phyloP scores from a whole-genome alignment of 2,888 invertebrate species.

The Leptinotarsa tumamoca region DNA sequence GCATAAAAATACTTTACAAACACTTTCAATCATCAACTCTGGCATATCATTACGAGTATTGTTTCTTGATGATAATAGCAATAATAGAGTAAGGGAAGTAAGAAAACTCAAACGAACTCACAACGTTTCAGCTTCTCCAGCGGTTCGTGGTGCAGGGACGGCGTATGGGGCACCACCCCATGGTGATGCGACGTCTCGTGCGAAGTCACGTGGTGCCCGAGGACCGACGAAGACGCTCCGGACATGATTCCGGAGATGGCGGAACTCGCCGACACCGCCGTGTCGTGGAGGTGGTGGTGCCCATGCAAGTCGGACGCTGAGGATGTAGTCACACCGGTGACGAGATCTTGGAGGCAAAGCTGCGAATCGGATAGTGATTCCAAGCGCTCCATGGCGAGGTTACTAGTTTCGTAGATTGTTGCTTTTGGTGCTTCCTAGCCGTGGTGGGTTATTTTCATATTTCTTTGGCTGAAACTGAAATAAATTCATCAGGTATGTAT shows the following conservation, averaged over 20 bases:
- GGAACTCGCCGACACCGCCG: constrained; percentile 72
- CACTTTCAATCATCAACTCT: no score
- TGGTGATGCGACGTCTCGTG: constrained; percentile 71
- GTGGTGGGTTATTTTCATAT: constrained; percentile 19
- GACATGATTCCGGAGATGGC: constrained; percentile 72
- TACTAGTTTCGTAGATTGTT: background rate
- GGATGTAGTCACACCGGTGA: constrained; percentile 70
- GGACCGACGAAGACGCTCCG: constrained; percentile 67
- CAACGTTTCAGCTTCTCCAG: constrained; percentile 83
- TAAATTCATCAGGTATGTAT: background rate
- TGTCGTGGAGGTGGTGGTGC: constrained; percentile 70
- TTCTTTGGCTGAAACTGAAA: constrained; percentile 25
- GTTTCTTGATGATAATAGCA: no score
- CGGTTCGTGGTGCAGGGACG: constrained; percentile 75
- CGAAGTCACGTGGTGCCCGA: constrained; percentile 66
- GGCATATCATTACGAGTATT: no score
- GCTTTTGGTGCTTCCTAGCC: background rate
- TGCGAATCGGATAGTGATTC: constrained; percentile 78
- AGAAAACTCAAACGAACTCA: constrained; percentile 68
- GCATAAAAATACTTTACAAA: no score
- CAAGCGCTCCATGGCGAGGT: constrained; percentile 72
- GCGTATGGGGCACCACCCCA: constrained; percentile 73
- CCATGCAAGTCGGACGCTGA: constrained; percentile 69
- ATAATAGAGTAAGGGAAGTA: no score
- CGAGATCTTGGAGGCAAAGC: constrained; percentile 81